A percentile compares a stretch with the other conserved stretches of the same genome.
These are phyloP conservation scores for Pollenia amentaria DNA, from an alignment of 2,888 invertebrate species.

Conservation along the genomic window DNA sequence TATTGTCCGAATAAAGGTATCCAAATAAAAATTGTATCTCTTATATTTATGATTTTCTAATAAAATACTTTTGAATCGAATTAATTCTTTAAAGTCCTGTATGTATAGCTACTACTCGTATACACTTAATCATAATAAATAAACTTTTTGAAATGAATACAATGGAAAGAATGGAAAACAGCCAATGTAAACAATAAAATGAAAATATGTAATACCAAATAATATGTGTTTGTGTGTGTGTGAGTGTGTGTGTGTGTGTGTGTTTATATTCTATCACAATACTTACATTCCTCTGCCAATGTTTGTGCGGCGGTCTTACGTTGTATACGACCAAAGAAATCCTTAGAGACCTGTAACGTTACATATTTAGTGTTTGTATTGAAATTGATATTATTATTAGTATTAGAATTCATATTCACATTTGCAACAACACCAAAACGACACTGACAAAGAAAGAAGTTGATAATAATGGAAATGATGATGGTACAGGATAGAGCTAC, in stretches of 20 bases:
- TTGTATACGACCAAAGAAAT: constrained; percentile 87
- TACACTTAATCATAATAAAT: constrained; percentile 40
- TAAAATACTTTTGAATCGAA: background rate
- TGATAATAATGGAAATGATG: constrained; percentile 44
- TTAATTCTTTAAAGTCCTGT: constrained; percentile 29
- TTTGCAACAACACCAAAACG: constrained; percentile 58
- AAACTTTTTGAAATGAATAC: constrained; percentile 45
- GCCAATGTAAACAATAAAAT: constrained; percentile 49
- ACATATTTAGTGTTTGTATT: constrained; percentile 64
- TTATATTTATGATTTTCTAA: background rate
- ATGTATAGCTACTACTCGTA: constrained; percentile 13
- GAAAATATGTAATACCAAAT: constrained; percentile 36
- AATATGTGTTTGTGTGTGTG: background rate
- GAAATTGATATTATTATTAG: constrained; percentile 70
- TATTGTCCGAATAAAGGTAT: background rate
- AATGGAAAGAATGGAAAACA: constrained; percentile 52
- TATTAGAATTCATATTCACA: constrained; percentile 56
- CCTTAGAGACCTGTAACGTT: constrained; percentile 86
- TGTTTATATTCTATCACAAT: constrained; percentile 29
- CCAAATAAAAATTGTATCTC: too few species aligned
- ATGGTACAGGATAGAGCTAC: constrained; percentile 38
- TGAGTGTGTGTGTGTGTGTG: background rate
- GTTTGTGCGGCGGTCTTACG: constrained; percentile 78
- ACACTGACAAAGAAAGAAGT: constrained; percentile 27
- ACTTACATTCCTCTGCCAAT: constrained; percentile 81